Evolutionary conservation across 1,140 invertebrate genomes (phyloP), one percentile per base, ranked within the genome.

Genomic region (Euwallacea fornicatus): DNA sequence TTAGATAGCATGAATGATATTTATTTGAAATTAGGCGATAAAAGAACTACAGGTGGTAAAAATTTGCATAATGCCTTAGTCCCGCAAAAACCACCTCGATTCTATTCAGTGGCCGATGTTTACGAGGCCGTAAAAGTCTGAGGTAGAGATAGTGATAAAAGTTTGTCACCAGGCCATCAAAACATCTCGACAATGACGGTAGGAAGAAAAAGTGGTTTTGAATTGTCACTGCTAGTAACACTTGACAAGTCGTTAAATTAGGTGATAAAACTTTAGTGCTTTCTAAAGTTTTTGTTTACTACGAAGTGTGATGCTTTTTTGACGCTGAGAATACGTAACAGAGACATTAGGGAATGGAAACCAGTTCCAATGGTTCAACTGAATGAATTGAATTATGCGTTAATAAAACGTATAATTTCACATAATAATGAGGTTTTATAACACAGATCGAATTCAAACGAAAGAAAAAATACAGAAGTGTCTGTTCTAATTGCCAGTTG

Each of bases 131-230:
- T 64, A 50, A 64, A 64, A 8, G 62, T 50, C 62, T 42, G 42
- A 43, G 11, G 11, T 43, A 42, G 10, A 61, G 21, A 61, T 46
- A 64, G 46, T 50, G 46, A 64, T 64, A 64, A 64, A 64, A 64
- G 62, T 50, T 53, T 61, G 62, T 64, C 62, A 50, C 62, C 42
- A 41, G 16, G 21, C 62, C 62, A 64, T 64, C 62, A 64, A 64
- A 64, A 64, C 62, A 64, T 11, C 43, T 41, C 16, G 46, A 50
- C 10, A 15, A 43, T 61, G 59, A 61, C 42, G 59, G 62, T 50
- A 64, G 44, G 46, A 47, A 53, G 62, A 64, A 64, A 64, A 64
- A 64, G 62, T 33, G 44, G 62, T 64, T 64, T 64, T 64, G 13
- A 64, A 64, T 61, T 61, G 59, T 61, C 42, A 61, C 11, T n/a